These are phyloP conservation scores for Eira barbara DNA, from an alignment of 2,113 vertebrate species.

Conservation along the genomic window DNA sequence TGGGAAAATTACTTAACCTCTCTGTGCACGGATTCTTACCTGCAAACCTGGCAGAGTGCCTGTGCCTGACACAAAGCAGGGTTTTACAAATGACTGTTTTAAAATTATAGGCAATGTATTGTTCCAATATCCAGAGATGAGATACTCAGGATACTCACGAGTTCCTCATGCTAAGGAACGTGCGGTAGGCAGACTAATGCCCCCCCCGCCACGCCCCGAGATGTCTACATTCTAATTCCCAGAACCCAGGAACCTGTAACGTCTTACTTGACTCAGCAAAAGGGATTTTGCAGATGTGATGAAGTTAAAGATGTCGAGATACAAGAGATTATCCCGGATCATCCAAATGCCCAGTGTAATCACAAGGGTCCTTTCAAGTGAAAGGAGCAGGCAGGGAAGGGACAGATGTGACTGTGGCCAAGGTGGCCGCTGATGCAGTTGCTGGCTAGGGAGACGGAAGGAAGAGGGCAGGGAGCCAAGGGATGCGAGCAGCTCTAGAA, in stretches of 20 bases:
- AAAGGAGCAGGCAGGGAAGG: neutral
- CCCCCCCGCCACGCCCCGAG: neutral
- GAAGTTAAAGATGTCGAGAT: constrained; percentile 5
- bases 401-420: neutral
- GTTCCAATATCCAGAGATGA: constrained; percentile 14
- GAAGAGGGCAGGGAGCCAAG: neutral
- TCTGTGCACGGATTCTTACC: constrained; percentile 3
- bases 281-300: neutral
- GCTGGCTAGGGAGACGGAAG: neutral
- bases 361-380: neutral
- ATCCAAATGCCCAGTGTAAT: neutral
- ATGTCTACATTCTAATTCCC: neutral
- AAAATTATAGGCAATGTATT: neutral
- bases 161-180: neutral
- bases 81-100: constrained; percentile 37
- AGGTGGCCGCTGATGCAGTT: neutral
- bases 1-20: neutral
- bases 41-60: neutral
- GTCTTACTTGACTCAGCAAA: neutral
- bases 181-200: neutral
- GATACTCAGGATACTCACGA: neutral
- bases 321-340: neutral
- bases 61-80: neutral
- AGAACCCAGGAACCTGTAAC: neutral
- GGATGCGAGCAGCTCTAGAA: neutral